Evolutionary conservation across 2,113 vertebrate genomes (phyloP), one percentile per base, ranked within the genome.

Genomic region (Cyanistes caeruleus): DNA sequence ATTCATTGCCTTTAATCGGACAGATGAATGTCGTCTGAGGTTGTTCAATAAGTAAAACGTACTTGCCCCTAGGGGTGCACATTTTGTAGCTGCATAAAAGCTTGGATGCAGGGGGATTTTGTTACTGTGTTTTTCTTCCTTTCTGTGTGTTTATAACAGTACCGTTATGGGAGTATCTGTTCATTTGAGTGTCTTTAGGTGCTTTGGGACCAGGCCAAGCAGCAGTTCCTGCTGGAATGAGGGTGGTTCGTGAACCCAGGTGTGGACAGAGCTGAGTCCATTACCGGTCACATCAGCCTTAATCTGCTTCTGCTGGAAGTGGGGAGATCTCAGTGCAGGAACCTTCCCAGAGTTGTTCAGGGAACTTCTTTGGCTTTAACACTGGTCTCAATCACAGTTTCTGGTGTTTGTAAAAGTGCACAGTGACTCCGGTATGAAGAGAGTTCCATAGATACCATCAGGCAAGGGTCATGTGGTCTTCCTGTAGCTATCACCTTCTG

Each of bases 51-150:
- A 33, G 13, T 30, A 59, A 62, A 62, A 18, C 5, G 30, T 43
- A 9, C 0, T 37, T 73, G 30, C 25, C 6, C 0, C 13, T 17
- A 41, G 23, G 5, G 4, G 14, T 19, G 19, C 9, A 1, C 2
- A 0, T 53, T 58, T 41, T 55, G 7, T n/a, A 31, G 24, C 39
- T 52, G 6, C 10, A 5, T 25, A 10, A n/a, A 68, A 31, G 8
- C 4, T 4, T 19, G 21, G 31, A 7, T 35, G 13, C 10, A 1
- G 30, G 25, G 31, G 11, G 10, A 1, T 13, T 49, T 22, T 58
- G 7, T 31, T 69, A 22, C 15, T 65, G 4, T 3, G 7, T 20
- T 51, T 69, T 35, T 39, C 12, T n/a, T 13, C 16, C 2, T 35
- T 52, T 14, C 5, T 59, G 9, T 39, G n/a, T 64, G 7, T 16